Percentiles rank a stretch among this genome's conserved stretches.
Conservation (phyloP, 2,888 invertebrate species). For the Trichopria drosophilae region DNA sequence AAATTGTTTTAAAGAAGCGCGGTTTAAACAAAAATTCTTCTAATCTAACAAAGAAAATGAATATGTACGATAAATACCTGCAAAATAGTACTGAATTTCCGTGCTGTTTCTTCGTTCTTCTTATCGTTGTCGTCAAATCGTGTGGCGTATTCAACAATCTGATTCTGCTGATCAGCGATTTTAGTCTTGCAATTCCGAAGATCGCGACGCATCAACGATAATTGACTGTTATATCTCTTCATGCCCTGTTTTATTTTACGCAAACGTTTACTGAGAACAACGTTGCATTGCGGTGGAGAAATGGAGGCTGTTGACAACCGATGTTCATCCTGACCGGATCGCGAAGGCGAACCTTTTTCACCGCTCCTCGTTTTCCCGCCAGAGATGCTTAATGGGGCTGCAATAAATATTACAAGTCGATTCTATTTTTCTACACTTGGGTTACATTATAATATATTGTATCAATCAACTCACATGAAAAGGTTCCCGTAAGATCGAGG, state of each 20-base stretch:
- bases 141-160: slow-evolving; percentile 78
- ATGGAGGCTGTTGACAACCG: slow-evolving; percentile 47
- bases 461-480: slow-evolving; percentile 68
- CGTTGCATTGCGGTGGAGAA: slow-evolving; percentile 78
- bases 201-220: slow-evolving; percentile 77
- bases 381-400: slow-evolving; percentile 60
- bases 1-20: slow-evolving; percentile 18
- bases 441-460: too few relatives aligned
- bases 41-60: slow-evolving; percentile 6
- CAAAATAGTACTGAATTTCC: slow-evolving; percentile 84
- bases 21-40: slow-evolving; percentile 5
- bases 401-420: too few relatives aligned
- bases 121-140: slow-evolving; percentile 88
- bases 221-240: slow-evolving; percentile 83
- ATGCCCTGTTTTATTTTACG: slow-evolving; percentile 86
- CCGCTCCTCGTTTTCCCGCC: slow-evolving; percentile 61
- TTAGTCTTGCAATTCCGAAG: slow-evolving; percentile 79
- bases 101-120: slow-evolving; percentile 86
- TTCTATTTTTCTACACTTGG: too few relatives aligned
- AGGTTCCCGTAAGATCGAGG: slow-evolving; percentile 73
- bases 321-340: slow-evolving; percentile 58
- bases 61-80: slow-evolving; percentile 62
- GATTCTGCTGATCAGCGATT: slow-evolving; percentile 82
- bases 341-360: slow-evolving; percentile 58
- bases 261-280: slow-evolving; percentile 83